Conservation (phyloP, 2,113 vertebrate species). For the Spea multiplicata region DNA sequence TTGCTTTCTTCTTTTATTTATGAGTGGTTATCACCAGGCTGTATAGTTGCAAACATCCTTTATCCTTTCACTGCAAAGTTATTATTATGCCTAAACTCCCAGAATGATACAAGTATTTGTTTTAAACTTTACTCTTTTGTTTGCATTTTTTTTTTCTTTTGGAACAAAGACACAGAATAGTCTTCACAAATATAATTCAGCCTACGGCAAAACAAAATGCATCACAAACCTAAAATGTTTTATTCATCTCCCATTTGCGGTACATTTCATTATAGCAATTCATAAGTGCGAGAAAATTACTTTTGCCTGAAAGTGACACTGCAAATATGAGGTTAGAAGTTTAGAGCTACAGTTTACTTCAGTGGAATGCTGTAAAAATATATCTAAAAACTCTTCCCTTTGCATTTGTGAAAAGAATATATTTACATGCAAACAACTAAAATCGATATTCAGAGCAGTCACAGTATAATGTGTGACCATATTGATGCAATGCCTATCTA, state of each 20-base stretch:
- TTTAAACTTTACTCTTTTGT: slow-evolving; percentile 20
- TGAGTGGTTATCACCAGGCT: too few relatives aligned
- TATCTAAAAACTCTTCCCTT: slow-evolving; percentile 21
- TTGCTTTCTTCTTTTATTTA: too few relatives aligned
- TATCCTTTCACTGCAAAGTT: not conserved
- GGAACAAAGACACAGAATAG: slow-evolving; percentile 24
- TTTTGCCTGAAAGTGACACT: slow-evolving; percentile 44
- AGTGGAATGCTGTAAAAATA: slow-evolving; percentile 31
- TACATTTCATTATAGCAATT: slow-evolving; percentile 42
- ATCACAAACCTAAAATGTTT: slow-evolving; percentile 40
- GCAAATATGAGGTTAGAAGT: slow-evolving; percentile 44
- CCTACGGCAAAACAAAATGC: slow-evolving; percentile 34
- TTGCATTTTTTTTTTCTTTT: slow-evolving; percentile 23
- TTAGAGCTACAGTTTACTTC: slow-evolving; percentile 38
- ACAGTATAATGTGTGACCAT: not conserved
- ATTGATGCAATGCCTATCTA: not conserved
- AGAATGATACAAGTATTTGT: not conserved
- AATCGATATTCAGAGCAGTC: slow-evolving; percentile 16
- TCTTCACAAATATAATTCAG: slow-evolving; percentile 27
- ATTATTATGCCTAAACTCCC: not conserved
- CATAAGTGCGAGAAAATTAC: slow-evolving; percentile 45
- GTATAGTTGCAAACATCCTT: not conserved
- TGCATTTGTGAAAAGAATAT: slow-evolving; percentile 37
- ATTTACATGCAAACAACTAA: slow-evolving; percentile 31
- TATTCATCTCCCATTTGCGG: slow-evolving; percentile 45